These are phyloP conservation scores for Centropus bengalensis DNA, from an alignment of 2,113 vertebrate species.

Conservation along the genomic window DNA sequence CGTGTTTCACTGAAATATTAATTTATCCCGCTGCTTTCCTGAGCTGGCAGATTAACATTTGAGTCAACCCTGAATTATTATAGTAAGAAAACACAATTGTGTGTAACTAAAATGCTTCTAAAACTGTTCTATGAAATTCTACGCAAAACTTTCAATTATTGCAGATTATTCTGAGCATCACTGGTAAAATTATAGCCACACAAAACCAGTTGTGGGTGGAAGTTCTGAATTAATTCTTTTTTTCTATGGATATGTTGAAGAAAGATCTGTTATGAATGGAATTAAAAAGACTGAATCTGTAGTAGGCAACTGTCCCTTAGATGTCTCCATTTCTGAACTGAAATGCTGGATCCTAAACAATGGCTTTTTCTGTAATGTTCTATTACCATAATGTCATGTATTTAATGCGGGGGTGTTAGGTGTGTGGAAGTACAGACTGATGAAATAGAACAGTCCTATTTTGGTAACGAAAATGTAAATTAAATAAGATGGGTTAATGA, in stretches of 20 bases:
- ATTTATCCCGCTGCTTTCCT: slow-evolving; percentile 24
- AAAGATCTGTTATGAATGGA: background rate
- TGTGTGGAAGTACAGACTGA: background rate
- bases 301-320: background rate
- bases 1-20: background rate
- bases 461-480: background rate
- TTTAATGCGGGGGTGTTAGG: slow-evolving; percentile 6
- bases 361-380: background rate
- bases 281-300: background rate
- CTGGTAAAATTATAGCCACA: background rate
- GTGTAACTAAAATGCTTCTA: slow-evolving; percentile 24
- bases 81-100: background rate
- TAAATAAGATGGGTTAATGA: background rate
- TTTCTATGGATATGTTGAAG: background rate
- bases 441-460: background rate
- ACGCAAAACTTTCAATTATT: background rate
- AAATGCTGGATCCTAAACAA: background rate
- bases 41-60: slow-evolving; percentile 5
- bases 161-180: slow-evolving; percentile 7
- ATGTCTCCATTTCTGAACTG: background rate
- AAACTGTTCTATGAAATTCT: background rate
- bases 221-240: background rate
- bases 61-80: background rate
- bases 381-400: background rate
- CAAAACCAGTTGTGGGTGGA: slow-evolving; percentile 11